These are phyloP conservation scores for Fundulus diaphanus DNA, from an alignment of 2,797 vertebrate genomes.

Conservation along the genomic window DNA sequence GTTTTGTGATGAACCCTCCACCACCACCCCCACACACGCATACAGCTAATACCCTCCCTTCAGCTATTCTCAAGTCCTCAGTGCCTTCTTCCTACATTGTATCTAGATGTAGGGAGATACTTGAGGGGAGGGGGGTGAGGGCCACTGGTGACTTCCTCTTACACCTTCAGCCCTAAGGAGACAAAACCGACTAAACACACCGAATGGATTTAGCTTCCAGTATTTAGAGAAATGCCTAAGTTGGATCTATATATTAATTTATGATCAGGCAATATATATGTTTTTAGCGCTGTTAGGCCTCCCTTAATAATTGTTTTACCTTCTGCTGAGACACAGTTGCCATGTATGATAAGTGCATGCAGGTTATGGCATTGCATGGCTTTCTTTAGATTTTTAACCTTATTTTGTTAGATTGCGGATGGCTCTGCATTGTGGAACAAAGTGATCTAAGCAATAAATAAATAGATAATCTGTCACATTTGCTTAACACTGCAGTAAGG, in stretches of 20 bases:
- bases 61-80: conserved; percentile 59
- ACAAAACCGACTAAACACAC: conserved; percentile 31
- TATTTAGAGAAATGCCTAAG: not conserved
- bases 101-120: conserved; percentile 80
- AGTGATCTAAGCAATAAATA: not conserved
- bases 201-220: not conserved
- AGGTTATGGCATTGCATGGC: not conserved
- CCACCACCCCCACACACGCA: conserved; percentile 32
- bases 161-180: conserved; percentile 9
- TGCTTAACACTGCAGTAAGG: not conserved
- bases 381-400: not conserved
- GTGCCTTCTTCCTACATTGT: conserved; percentile 73
- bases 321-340: not conserved
- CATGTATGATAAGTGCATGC: not conserved
- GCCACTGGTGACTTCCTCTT: conserved; percentile 36
- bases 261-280: not conserved
- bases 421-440: not conserved
- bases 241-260: not conserved
- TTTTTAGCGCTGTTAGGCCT: not conserved
- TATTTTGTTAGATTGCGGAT: not conserved
- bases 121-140: conserved; percentile 47
- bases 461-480: not conserved
- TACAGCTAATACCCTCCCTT: conserved; percentile 53
- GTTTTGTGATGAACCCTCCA: conserved; percentile 69
- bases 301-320: not conserved